Percentiles rank a stretch among this genome's conserved stretches.
phyloP scores from a whole-genome alignment of 1,140 invertebrate species.

The Contarinia nasturtii region DNA sequence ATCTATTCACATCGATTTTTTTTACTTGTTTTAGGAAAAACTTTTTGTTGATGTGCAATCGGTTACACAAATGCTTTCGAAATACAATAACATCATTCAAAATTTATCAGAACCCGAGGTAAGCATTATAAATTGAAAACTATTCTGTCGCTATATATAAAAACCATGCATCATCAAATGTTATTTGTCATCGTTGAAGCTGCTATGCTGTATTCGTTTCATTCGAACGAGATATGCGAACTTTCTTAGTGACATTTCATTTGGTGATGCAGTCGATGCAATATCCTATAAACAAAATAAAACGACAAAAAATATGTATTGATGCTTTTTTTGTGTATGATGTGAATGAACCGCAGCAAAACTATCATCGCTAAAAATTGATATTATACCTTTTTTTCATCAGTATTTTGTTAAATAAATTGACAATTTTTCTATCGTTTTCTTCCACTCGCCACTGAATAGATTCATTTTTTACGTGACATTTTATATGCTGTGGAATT shows the following conservation, averaged over 20 bases:
- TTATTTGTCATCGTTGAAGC: too few species aligned
- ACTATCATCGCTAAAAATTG: too few species aligned
- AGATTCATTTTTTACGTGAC: slow-evolving; percentile 38
- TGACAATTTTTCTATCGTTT: neutral
- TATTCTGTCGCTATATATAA: too few species aligned
- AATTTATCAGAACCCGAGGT: slow-evolving; percentile 41
- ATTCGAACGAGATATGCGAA: neutral
- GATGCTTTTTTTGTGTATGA: too few species aligned
- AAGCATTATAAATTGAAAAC: slow-evolving; percentile 5
- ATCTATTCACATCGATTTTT: neutral
- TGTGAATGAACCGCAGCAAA: neutral
- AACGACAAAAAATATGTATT: too few species aligned
- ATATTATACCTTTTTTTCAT: too few species aligned
- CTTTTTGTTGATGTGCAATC: slow-evolving; percentile 39
- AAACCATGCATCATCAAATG: too few species aligned
- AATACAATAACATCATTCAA: slow-evolving; percentile 36
- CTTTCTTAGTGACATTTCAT: neutral
- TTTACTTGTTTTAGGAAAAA: slow-evolving; percentile 18
- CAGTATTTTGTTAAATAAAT: too few species aligned
- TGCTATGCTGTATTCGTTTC: neutral
- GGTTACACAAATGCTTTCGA: slow-evolving; percentile 32
- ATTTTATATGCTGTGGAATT: slow-evolving; percentile 53
- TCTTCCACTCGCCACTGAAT: slow-evolving; percentile 3
- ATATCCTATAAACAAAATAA: too few species aligned
- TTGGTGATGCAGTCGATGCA: too few species aligned